Percentiles rank a stretch among this genome's conserved stretches.
phyloP scores from a whole-genome alignment of 2,113 vertebrate genomes.

The Ptychochromis oligacanthus region DNA sequence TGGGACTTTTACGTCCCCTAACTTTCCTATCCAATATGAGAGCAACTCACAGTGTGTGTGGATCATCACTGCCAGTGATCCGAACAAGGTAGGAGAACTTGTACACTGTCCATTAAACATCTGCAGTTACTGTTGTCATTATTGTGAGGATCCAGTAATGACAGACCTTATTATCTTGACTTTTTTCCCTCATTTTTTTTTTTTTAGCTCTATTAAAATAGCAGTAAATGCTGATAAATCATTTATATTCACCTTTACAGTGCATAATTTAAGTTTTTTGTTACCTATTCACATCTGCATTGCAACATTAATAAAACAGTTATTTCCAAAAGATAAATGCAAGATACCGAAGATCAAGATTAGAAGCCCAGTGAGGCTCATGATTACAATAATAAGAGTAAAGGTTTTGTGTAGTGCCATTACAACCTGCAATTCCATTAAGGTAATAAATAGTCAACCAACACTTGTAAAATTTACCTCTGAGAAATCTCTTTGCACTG shows the following conservation, averaged over 20 bases:
- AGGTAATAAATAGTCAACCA: not conserved
- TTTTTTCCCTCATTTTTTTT: not conserved
- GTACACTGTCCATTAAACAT: not conserved
- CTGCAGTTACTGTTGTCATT: not conserved
- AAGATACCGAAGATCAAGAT: not conserved
- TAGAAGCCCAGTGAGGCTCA: not conserved
- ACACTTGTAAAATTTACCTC: not conserved
- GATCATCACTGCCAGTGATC: slow-evolving; percentile 83
- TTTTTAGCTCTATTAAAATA: not conserved
- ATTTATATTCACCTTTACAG: not conserved
- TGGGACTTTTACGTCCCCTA: slow-evolving; percentile 83
- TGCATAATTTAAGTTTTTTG: not conserved
- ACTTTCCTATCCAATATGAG: slow-evolving; percentile 85
- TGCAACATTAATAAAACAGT: not conserved
- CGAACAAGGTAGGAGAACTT: slow-evolving; percentile 77
- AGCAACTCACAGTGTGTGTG: slow-evolving; percentile 85
- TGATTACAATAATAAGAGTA: slow-evolving; percentile 2
- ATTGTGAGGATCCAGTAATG: not conserved
- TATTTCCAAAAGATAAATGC: not conserved
- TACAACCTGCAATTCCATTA: not conserved
- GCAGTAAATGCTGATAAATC: not conserved
- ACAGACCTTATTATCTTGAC: not conserved
- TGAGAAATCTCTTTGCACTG: not conserved
- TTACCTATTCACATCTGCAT: not conserved
- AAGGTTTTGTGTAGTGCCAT: not conserved